Percentiles rank a stretch among this genome's conserved stretches.
Evolutionary conservation across 2,888 invertebrate genomes (phyloP).

Genomic region (Augiades crinisus): DNA sequence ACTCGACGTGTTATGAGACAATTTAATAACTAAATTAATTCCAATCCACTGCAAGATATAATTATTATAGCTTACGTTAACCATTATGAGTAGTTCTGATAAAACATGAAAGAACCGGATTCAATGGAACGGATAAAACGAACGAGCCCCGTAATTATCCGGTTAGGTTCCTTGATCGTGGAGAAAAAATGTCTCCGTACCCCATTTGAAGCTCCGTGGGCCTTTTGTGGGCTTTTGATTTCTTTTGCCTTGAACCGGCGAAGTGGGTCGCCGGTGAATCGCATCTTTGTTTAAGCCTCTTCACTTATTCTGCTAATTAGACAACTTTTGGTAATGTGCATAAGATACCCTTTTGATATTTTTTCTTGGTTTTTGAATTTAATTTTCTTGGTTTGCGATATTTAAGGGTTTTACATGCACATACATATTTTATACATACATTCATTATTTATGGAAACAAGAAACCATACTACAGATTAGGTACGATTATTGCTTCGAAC

Average conservation of each 20-base stretch:
- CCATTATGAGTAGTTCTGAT: not conserved
- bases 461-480: too few species aligned
- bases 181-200: conserved; percentile 25
- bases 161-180: conserved; percentile 49
- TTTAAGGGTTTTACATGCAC: too few species aligned
- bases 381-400: too few species aligned
- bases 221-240: conserved; percentile 21
- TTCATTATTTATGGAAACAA: too few species aligned
- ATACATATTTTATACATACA: too few species aligned
- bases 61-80: not conserved
- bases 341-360: too few species aligned
- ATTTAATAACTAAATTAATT: too few species aligned
- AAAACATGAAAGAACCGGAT: conserved; percentile 30
- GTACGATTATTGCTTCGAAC: too few species aligned
- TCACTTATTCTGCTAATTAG: not conserved
- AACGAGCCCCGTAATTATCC: conserved; percentile 68
- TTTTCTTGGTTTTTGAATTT: too few species aligned
- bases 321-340: not conserved
- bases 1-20: too few species aligned
- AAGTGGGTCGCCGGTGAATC: conserved; percentile 13
- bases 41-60: not conserved
- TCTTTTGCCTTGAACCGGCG: conserved; percentile 11
- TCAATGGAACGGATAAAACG: conserved; percentile 57
- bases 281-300: conserved; percentile 13
- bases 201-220: conserved; percentile 6